phyloP scores from a whole-genome alignment of 2,113 vertebrate genomes.

The Murina feae region DNA sequence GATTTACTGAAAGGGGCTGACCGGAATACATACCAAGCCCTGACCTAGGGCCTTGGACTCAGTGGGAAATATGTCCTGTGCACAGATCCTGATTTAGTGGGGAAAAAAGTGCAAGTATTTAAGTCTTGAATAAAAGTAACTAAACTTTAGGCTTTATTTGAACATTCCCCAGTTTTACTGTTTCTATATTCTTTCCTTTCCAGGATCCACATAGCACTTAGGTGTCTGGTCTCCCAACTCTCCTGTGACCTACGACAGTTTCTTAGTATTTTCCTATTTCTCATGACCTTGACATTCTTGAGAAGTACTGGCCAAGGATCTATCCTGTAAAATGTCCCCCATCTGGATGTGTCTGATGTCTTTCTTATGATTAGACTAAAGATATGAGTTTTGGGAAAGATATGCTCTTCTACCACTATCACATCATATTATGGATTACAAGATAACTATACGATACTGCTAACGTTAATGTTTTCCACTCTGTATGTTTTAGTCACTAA shows the following conservation, averaged over 20 bases:
- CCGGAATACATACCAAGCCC: background rate
- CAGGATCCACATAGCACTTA: background rate
- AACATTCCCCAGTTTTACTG: background rate
- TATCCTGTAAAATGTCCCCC: background rate
- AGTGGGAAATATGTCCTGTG: background rate
- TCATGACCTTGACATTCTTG: background rate
- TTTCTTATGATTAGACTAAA: background rate
- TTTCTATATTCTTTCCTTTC: background rate
- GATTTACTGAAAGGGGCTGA: background rate
- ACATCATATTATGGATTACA: background rate
- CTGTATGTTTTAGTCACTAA: background rate
- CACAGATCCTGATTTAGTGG: background rate
- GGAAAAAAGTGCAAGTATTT: background rate
- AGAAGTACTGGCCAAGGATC: background rate
- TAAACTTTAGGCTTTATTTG: background rate
- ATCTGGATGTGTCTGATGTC: background rate
- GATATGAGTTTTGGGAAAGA: background rate
- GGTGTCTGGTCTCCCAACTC: background rate
- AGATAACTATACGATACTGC: background rate
- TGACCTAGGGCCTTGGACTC: background rate
- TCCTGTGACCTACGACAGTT: background rate
- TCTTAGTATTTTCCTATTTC: background rate
- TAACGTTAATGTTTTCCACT: background rate
- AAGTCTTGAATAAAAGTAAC: background rate
- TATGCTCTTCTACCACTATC: background rate